Base-by-base conservation (phyloP, 2,888 invertebrate genomes). In the Sminthurides aquaticus region DNA sequence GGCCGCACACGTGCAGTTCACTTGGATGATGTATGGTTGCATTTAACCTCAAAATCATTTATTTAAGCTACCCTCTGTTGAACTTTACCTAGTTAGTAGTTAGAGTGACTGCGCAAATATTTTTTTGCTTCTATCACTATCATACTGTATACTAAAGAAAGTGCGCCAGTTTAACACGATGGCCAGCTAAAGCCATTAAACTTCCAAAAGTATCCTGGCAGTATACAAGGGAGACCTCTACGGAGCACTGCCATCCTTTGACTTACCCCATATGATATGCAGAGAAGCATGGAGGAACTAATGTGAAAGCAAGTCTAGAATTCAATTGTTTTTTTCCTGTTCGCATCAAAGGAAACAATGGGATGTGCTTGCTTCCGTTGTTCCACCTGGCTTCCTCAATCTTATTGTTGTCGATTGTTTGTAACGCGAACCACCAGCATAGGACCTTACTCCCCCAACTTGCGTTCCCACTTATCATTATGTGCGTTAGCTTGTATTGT, bases 361-460 rank as follows among this genome's bases (percentile, higher is more conserved):
- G 52, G 52, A 52, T 52, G 52, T 52, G 52, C 52, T n/a, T n/a
- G n/a, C n/a, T 52, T 52, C 52, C 52, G 52, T 20, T 52, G 52
- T 52, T 52, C 52, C 22, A 22, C 52, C 20, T 52, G 20, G 52
- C 20, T 52, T 5, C 5, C 52, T 52, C 18, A 15, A 5, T 5
- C 22, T 52, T 22, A 52, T 52, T 52, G 52, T 52, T 52, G 52
- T 52, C 43, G 43, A 34, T 34, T 34, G 43, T 34, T 34, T 15
- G 15, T 15, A 34, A 34, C 8, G 8, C 43, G 15, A 5, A 15
- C 43, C 8, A 15, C 43, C 43, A 34, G 8, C 43, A 34, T 15
- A 11, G 43, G 43, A 5, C 5, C 43, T 34, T 34, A 11, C 8
- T 34, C 5, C 43, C 43, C 43, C 15, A 11, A 34, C 43, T 34